Percentiles rank a stretch among this genome's conserved stretches.
Evolutionary conservation across 2,113 vertebrate genomes (phyloP).

Genomic region (Myotis yumanensis): DNA sequence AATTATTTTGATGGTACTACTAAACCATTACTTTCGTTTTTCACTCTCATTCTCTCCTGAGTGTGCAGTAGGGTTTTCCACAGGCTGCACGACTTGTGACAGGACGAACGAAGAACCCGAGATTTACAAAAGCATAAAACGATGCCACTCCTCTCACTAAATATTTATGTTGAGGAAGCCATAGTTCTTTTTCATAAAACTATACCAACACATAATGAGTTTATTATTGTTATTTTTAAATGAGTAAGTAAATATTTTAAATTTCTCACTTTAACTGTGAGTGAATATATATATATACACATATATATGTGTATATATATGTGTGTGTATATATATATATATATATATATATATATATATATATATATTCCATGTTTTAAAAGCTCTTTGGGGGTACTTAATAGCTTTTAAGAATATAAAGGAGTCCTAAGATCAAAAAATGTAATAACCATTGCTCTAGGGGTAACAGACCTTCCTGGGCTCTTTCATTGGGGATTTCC

Average conservation of each 20-base stretch:
- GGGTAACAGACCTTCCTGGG: no score
- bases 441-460: background rate
- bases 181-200: background rate
- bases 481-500: background rate
- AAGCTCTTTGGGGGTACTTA: background rate
- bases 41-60: background rate
- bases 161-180: background rate
- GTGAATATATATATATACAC: background rate
- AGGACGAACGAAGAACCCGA: background rate
- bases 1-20: background rate
- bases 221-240: conserved; percentile 18
- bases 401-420: background rate
- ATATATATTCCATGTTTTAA: background rate
- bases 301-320: no score
- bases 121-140: background rate
- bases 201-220: background rate
- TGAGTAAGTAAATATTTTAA: background rate
- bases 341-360: background rate
- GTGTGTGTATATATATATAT: background rate
- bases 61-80: background rate
- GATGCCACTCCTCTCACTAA: background rate
- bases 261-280: background rate
- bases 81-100: background rate
- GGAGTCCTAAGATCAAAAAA: background rate
- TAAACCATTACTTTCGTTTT: background rate